Conservation (phyloP, 1,140 invertebrate genomes). For the Listronotus bonariensis region DNA sequence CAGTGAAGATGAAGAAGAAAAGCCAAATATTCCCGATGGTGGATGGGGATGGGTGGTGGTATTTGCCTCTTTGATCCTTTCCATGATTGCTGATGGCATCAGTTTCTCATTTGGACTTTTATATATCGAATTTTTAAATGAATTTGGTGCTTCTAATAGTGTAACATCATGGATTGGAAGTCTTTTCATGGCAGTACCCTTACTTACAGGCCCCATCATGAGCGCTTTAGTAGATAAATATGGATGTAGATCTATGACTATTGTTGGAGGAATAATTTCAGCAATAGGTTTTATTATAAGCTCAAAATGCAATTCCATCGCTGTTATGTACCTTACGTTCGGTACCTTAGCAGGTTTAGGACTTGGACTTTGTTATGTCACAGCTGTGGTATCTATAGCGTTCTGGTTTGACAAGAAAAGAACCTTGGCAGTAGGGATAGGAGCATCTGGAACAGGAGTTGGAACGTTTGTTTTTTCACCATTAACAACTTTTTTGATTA, state of each 20-base stretch:
- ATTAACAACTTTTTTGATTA: slow-evolving; percentile 74
- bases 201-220: slow-evolving; percentile 84
- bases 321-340: slow-evolving; percentile 83
- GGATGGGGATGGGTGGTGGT: slow-evolving; percentile 91
- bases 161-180: slow-evolving; percentile 89
- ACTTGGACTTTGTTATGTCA: slow-evolving; percentile 85
- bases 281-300: slow-evolving; percentile 81
- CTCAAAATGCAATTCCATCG: slow-evolving; percentile 71
- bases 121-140: slow-evolving; percentile 83
- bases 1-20: slow-evolving; percentile 37
- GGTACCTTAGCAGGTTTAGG: slow-evolving; percentile 85
- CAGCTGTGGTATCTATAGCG: slow-evolving; percentile 89
- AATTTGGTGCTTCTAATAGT: slow-evolving; percentile 80
- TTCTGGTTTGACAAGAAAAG: slow-evolving; percentile 95
- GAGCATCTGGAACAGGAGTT: slow-evolving; percentile 86
- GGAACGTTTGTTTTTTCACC: slow-evolving; percentile 87
- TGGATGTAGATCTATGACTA: slow-evolving; percentile 84
- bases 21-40: slow-evolving; percentile 68
- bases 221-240: slow-evolving; percentile 86
- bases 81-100: slow-evolving; percentile 93
- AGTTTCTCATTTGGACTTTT: slow-evolving; percentile 92
- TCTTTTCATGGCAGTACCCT: slow-evolving; percentile 84
- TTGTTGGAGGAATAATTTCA: slow-evolving; percentile 77
- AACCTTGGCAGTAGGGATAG: slow-evolving; percentile 89
- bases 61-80: slow-evolving; percentile 79